Evolutionary conservation across 2,797 vertebrate genomes (phyloP).

Genomic region (Poecilia gillii): DNA sequence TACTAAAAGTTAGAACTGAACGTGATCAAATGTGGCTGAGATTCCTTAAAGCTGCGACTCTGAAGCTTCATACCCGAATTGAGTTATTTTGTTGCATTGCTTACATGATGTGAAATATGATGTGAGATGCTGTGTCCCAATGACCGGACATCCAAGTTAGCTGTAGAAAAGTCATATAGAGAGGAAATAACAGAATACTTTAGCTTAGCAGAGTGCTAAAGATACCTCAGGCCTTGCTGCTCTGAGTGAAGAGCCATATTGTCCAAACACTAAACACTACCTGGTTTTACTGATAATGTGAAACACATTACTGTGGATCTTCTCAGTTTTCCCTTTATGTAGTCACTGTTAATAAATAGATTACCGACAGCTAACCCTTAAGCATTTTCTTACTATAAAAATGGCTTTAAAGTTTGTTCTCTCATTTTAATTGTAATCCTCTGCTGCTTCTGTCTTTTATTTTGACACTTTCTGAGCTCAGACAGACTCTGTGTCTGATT

Average conservation of each 20-base stretch:
- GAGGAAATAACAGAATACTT: background rate
- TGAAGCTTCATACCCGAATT: background rate
- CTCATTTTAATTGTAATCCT: constrained; percentile 24
- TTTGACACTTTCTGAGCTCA: constrained; percentile 37
- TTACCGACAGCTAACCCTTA: constrained; percentile 46
- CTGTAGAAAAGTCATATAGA: background rate
- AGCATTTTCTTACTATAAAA: constrained; percentile 44
- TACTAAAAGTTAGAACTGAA: background rate
- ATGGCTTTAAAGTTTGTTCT: constrained; percentile 28
- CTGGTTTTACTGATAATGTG: background rate
- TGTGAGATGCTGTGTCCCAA: background rate
- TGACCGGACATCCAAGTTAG: background rate
- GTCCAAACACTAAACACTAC: background rate
- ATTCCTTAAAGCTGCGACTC: background rate
- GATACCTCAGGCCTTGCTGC: background rate
- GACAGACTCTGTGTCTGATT: constrained; percentile 54
- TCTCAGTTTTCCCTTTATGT: constrained; percentile 40
- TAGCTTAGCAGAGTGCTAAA: background rate
- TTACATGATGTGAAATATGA: background rate
- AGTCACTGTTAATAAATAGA: constrained; percentile 11
- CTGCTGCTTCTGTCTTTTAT: constrained; percentile 28
- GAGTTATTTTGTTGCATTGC: background rate
- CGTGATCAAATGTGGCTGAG: background rate
- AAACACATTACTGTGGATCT: background rate
- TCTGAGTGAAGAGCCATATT: background rate